Percentiles rank a stretch among this genome's conserved stretches.
Evolutionary conservation across 2,888 invertebrate genomes (phyloP).

Genomic region (Lochmaea capreae): DNA sequence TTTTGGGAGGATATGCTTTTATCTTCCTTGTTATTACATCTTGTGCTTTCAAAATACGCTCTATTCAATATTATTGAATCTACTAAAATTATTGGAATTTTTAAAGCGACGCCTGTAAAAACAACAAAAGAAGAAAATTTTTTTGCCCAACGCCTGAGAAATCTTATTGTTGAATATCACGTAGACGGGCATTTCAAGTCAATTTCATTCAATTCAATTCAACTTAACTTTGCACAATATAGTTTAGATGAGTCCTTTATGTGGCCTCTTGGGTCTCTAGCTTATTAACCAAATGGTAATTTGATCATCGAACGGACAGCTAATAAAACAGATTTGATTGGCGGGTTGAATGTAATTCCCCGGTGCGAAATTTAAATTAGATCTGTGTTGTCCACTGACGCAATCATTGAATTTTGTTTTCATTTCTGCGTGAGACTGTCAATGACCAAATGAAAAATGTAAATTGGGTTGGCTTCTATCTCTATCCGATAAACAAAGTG

Average conservation of each 20-base stretch:
- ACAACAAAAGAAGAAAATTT: background rate
- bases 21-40: no score
- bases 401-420: conserved; percentile 38
- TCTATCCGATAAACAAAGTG: background rate
- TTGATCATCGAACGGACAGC: conserved; percentile 47
- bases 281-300: conserved; percentile 47
- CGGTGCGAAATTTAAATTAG: conserved; percentile 51
- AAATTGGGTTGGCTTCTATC: background rate
- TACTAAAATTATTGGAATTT: no score
- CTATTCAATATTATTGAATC: no score
- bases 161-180: background rate
- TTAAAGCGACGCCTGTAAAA: background rate
- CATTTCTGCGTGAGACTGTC: conserved; percentile 13
- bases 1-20: no score
- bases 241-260: conserved; percentile 33
- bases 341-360: conserved; percentile 46
- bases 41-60: no score
- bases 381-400: conserved; percentile 28
- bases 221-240: conserved; percentile 24
- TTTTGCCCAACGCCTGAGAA: background rate
- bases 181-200: conserved; percentile 40
- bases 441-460: conserved; percentile 12
- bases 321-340: conserved; percentile 52
- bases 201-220: background rate
- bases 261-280: conserved; percentile 38